Evolutionary conservation across 2,797 vertebrate genomes (phyloP).

Genomic region (Megaceryle alcyon): DNA sequence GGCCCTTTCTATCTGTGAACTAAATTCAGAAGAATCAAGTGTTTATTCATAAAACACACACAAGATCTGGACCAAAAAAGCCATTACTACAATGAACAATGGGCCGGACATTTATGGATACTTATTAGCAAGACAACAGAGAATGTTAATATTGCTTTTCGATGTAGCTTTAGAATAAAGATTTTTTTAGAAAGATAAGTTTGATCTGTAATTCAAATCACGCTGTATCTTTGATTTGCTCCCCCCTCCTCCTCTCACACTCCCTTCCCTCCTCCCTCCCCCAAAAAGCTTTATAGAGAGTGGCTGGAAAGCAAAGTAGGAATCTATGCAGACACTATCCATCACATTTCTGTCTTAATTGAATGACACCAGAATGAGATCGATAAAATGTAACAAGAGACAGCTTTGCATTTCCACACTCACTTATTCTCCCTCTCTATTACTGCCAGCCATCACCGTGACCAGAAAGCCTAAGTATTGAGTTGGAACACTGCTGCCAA

Average conservation of each 20-base stretch:
- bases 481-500: constrained; percentile 67
- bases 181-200: constrained; percentile 45
- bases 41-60: constrained; percentile 35
- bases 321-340: constrained; percentile 80
- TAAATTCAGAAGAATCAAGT: constrained; percentile 40
- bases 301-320: constrained; percentile 72
- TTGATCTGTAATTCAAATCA: constrained; percentile 81
- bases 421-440: constrained; percentile 78
- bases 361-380: constrained; percentile 85
- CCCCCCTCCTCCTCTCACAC: not conserved
- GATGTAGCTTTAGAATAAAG: constrained; percentile 50
- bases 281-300: constrained; percentile 67
- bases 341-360: constrained; percentile 86
- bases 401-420: constrained; percentile 84
- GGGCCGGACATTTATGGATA: not conserved
- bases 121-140: constrained; percentile 34
- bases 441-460: constrained; percentile 77
- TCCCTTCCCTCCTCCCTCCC: constrained; percentile 5
- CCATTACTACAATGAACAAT: not conserved
- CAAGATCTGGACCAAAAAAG: not conserved
- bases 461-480: constrained; percentile 79
- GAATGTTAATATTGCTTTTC: constrained; percentile 67
- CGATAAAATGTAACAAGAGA: constrained; percentile 84
- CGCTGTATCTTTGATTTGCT: constrained; percentile 73
- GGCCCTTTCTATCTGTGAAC: not conserved